phyloP scores from a whole-genome alignment of 2,797 vertebrate species.

The Hafferia zeledoni region DNA sequence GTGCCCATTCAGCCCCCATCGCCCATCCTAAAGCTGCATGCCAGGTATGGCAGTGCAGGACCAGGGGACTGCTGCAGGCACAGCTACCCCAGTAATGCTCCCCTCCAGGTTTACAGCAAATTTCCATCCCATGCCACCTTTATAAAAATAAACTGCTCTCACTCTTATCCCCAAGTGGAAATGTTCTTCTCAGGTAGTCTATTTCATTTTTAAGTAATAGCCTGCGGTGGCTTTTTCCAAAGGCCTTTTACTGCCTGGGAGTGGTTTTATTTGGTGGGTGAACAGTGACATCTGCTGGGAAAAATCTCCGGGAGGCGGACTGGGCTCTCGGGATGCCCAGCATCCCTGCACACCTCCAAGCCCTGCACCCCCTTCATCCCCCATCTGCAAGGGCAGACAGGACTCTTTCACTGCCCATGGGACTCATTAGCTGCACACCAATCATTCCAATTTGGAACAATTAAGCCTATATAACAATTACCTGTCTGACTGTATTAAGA shows the following conservation, averaged over 20 bases:
- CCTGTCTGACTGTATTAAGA: background rate
- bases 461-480: background rate
- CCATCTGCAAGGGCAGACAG: background rate
- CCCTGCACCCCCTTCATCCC: too few species aligned
- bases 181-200: background rate
- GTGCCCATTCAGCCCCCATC: rapidly evolving
- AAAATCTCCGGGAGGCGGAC: background rate
- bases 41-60: rapidly evolving
- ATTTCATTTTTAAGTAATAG: slow-evolving; percentile 22
- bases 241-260: background rate
- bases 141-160: slow-evolving; percentile 1
- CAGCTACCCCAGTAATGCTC: rapidly evolving
- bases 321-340: background rate
- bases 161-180: background rate
- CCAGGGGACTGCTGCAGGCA: background rate
- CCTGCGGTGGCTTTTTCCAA: background rate
- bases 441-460: background rate
- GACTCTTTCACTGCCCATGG: background rate
- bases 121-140: background rate
- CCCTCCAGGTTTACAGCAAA: background rate
- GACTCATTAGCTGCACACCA: background rate
- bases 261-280: slow-evolving; percentile 53
- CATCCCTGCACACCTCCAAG: background rate
- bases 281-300: slow-evolving; percentile 79
- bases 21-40: background rate